Conservation (phyloP, 1,140 invertebrate species). For the silkworm (Bombyx mori) region ASM3026992v2 NC_085111.1:5355501-5356000, state of each 20-base stretch:
- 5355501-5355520: conserved; percentile 11
- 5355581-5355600: conserved; percentile 44
- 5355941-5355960: conserved; percentile 30
- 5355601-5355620: conserved; percentile 36
- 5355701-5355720: neutral
- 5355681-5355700: neutral
- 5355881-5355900: neutral
- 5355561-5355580: conserved; percentile 41
- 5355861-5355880: neutral
- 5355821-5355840: too few species aligned
- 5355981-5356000: conserved; percentile 27
- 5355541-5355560: conserved; percentile 18
- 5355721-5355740: too few species aligned
- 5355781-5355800: too few species aligned
- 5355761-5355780: too few species aligned
- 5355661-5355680: conserved; percentile 1
- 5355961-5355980: conserved; percentile 18
- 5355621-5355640: conserved; percentile 6
- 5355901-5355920: conserved; percentile 8
- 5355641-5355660: conserved; percentile 1
- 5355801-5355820: too few species aligned
- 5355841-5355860: neutral
- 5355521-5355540: conserved; percentile 10
- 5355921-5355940: conserved; percentile 19
- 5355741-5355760: too few species aligned